Evolutionary conservation across 2,113 vertebrate genomes (phyloP).

Genomic region (Sebastes schlegelii): DNA sequence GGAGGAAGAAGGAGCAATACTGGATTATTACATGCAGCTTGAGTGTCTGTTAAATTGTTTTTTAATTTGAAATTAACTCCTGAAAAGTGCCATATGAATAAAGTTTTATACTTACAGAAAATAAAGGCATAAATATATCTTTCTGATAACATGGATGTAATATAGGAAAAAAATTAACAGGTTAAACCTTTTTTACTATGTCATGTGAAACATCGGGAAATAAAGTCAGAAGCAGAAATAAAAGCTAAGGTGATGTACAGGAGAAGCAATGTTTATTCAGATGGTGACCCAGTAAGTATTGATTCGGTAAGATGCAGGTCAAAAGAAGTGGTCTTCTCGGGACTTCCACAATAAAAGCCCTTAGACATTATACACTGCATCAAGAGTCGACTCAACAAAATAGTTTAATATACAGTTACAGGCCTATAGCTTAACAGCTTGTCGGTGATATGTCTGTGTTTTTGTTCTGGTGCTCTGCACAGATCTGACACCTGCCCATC

Average conservation of each 20-base stretch:
- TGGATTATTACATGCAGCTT: neutral
- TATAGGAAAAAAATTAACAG: no score
- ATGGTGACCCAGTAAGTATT: neutral
- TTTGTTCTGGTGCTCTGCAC: no score
- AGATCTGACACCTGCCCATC: no score
- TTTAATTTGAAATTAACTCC: neutral
- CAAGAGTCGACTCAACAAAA: no score
- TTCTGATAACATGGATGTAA: neutral
- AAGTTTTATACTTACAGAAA: neutral
- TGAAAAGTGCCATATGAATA: neutral
- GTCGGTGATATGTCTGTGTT: no score
- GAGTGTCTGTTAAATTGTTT: neutral
- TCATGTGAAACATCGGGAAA: neutral
- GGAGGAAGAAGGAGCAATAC: slow-evolving; percentile 4
- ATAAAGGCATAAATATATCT: neutral
- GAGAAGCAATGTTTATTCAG: neutral
- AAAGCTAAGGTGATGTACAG: neutral
- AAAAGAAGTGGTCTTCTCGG: neutral
- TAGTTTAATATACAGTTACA: no score
- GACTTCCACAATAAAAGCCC: no score
- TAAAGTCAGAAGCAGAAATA: neutral
- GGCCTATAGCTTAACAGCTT: no score
- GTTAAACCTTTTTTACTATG: neutral
- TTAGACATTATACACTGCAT: no score
- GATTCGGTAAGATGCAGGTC: neutral